Percentiles rank a stretch among this genome's conserved stretches.
Evolutionary conservation across 2,797 vertebrate genomes (phyloP).

Genomic region (Emys orbicularis): DNA sequence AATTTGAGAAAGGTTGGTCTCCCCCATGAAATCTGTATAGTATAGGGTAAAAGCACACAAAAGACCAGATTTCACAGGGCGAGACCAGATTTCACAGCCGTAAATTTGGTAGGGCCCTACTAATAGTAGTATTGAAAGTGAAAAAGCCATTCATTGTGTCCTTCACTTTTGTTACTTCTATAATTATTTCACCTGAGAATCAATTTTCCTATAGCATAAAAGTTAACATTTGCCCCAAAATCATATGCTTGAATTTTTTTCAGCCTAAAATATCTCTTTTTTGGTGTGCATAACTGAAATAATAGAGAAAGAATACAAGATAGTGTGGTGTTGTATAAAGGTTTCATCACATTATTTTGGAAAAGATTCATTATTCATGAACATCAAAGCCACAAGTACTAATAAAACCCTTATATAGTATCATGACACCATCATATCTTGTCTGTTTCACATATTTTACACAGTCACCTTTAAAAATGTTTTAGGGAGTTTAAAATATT

Average conservation of each 20-base stretch:
- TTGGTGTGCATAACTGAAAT: not conserved
- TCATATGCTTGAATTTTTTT: not conserved
- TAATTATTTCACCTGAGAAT: not conserved
- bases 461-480: not conserved
- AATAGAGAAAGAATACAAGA: accelerated
- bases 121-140: not conserved
- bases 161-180: not conserved
- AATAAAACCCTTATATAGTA: not conserved
- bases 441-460: not conserved
- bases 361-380: not conserved
- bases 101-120: not conserved
- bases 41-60: too few species aligned
- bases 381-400: not conserved
- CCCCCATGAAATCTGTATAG: too few species aligned
- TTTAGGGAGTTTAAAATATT: not conserved
- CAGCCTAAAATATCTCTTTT: not conserved
- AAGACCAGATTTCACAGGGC: too few species aligned
- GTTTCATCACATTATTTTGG: not conserved
- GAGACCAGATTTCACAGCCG: too few species aligned
- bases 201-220: not conserved
- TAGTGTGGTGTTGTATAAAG: not conserved
- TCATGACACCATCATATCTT: not conserved
- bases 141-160: not conserved
- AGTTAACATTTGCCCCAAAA: not conserved
- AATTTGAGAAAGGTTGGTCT: too few species aligned